Evolutionary conservation across 1,140 invertebrate species (phyloP).

Genomic region (Trichogramma pretiosum): DNA sequence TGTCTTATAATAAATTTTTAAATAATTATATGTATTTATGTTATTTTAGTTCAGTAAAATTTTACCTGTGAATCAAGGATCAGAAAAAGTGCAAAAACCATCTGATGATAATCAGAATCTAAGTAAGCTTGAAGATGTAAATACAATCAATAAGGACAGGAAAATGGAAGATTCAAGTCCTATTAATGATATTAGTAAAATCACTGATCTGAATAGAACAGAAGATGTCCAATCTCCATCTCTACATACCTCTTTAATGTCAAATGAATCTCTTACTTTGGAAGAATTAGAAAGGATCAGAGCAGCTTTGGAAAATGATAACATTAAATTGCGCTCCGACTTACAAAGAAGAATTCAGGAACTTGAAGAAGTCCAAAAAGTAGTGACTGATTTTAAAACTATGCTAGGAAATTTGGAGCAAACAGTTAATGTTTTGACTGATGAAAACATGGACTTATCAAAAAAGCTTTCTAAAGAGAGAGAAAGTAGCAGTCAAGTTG

Average conservation of each 20-base stretch:
- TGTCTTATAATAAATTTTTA: too few relatives aligned
- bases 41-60: too few relatives aligned
- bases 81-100: too few relatives aligned
- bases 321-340: slow-evolving; percentile 23
- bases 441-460: slow-evolving; percentile 33
- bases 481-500: slow-evolving; percentile 16
- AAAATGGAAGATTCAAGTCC: too few relatives aligned
- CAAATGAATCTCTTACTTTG: slow-evolving; percentile 4
- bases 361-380: slow-evolving; percentile 30
- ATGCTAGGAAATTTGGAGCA: slow-evolving; percentile 29
- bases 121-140: background rate
- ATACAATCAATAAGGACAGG: too few relatives aligned
- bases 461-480: slow-evolving; percentile 26
- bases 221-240: background rate
- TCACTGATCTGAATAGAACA: too few relatives aligned
- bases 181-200: too few relatives aligned
- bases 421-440: slow-evolving; percentile 30
- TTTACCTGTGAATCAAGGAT: too few relatives aligned
- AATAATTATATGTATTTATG: too few relatives aligned
- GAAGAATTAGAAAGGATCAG: slow-evolving; percentile 20
- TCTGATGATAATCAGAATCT: background rate
- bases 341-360: slow-evolving; percentile 28
- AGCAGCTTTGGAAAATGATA: slow-evolving; percentile 26
- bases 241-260: background rate
- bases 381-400: slow-evolving; percentile 26